Evolutionary conservation across 2,888 invertebrate genomes (phyloP).

Genomic region (Sisyra terminalis): DNA sequence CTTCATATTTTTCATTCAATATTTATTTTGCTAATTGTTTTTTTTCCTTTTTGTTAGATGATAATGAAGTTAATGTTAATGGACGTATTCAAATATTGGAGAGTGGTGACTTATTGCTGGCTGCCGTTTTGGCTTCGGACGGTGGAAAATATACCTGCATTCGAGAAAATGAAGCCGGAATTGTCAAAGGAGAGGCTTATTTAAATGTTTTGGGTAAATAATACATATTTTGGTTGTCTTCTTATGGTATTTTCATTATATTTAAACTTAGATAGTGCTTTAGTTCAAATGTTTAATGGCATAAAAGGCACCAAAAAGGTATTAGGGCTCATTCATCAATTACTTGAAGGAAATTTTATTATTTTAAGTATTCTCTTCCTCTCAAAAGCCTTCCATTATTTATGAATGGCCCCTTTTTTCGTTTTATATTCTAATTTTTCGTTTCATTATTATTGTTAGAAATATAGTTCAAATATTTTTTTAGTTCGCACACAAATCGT

Average conservation of each 20-base stretch:
- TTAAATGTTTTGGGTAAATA: slow-evolving; percentile 67
- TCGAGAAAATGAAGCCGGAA: slow-evolving; percentile 79
- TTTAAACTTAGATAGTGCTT: neutral
- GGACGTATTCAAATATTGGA: slow-evolving; percentile 74
- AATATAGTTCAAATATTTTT: no score
- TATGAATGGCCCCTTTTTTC: no score
- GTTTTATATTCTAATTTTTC: no score
- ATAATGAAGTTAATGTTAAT: slow-evolving; percentile 41
- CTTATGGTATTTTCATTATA: neutral
- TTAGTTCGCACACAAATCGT: slow-evolving; percentile 85
- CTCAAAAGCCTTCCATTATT: no score
- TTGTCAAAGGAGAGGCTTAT: slow-evolving; percentile 64
- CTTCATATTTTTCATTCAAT: neutral
- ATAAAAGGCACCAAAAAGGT: neutral
- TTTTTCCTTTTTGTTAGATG: slow-evolving; percentile 26
- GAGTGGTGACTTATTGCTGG: slow-evolving; percentile 74
- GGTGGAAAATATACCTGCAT: slow-evolving; percentile 82
- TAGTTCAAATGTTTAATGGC: neutral
- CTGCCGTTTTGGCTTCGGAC: slow-evolving; percentile 67
- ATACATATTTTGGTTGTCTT: slow-evolving; percentile 10
- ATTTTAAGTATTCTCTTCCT: no score
- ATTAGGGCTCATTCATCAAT: neutral
- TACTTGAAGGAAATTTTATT: no score
- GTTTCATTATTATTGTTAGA: no score
- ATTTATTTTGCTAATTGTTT: neutral